Evolutionary conservation across 2,888 invertebrate species (phyloP).

Genomic region (Terebella lapidaria): DNA sequence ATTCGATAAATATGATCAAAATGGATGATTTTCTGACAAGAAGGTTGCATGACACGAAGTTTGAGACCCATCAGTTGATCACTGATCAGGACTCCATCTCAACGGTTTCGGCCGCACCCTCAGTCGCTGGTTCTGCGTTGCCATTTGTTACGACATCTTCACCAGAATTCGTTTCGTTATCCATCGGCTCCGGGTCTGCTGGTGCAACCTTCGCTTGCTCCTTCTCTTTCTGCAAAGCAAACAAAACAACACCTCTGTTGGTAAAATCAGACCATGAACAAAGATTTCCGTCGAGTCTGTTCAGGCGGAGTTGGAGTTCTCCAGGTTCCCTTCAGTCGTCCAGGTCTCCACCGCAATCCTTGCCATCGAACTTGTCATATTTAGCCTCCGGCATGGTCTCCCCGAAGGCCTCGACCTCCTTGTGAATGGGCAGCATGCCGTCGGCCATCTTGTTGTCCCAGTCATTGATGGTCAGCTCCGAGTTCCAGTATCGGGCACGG

Average conservation of each 20-base stretch:
- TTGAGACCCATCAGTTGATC: too few relatives aligned
- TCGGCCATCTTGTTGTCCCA: conserved; percentile 50
- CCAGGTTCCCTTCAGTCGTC: neutral
- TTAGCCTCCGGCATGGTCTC: conserved; percentile 29
- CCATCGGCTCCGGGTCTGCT: neutral
- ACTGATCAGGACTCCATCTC: too few relatives aligned
- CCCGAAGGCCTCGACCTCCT: conserved; percentile 48
- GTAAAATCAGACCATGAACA: too few relatives aligned
- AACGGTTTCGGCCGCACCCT: too few relatives aligned
- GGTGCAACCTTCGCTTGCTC: neutral
- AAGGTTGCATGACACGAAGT: too few relatives aligned
- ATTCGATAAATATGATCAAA: too few relatives aligned
- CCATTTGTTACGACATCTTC: neutral
- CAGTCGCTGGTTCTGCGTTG: too few relatives aligned
- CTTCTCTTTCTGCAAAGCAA: neutral
- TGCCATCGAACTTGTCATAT: conserved; percentile 9
- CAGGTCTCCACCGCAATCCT: neutral
- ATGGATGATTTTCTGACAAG: too few relatives aligned
- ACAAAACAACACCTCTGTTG: too few relatives aligned
- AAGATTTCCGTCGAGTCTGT: too few relatives aligned
- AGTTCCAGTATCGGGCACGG: neutral
- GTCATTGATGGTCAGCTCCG: conserved; percentile 27
- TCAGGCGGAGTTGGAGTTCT: neutral
- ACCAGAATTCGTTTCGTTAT: neutral
- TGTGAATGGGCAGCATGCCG: conserved; percentile 48